Evolutionary conservation across 2,113 vertebrate genomes (phyloP).

Genomic region (Mastomys natalensis): DNA sequence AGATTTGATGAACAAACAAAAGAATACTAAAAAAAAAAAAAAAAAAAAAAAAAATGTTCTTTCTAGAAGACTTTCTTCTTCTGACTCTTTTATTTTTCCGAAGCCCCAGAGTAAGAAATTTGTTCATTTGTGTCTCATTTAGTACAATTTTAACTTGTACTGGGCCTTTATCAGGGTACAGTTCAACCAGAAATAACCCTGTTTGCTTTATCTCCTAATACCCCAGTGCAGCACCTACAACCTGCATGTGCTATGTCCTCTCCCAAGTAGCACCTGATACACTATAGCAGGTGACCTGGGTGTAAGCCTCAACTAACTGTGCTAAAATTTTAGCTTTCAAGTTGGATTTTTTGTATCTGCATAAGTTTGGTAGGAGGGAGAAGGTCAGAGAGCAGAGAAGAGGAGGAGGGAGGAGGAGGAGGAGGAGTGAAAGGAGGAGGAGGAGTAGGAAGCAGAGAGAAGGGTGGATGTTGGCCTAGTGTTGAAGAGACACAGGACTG

Average conservation of each 20-base stretch:
- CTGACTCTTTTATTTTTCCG: neutral
- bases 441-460: neutral
- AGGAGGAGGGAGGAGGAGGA: too few relatives aligned
- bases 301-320: neutral
- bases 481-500: neutral
- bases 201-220: neutral
- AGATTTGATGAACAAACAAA: neutral
- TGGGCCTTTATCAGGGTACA: neutral
- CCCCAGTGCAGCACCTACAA: neutral
- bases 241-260: neutral
- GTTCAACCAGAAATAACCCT: accelerated
- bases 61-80: neutral
- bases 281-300: neutral
- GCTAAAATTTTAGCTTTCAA: slow-evolving; percentile 20
- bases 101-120: neutral
- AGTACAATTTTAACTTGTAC: neutral
- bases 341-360: neutral
- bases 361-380: neutral
- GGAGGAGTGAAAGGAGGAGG: too few relatives aligned
- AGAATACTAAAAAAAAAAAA: neutral
- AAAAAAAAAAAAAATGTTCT: too few relatives aligned
- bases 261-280: neutral
- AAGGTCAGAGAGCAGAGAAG: neutral
- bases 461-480: neutral
- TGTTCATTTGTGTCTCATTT: neutral